phyloP scores from a whole-genome alignment of 2,113 vertebrate genomes.

The Bufo bufo region DNA sequence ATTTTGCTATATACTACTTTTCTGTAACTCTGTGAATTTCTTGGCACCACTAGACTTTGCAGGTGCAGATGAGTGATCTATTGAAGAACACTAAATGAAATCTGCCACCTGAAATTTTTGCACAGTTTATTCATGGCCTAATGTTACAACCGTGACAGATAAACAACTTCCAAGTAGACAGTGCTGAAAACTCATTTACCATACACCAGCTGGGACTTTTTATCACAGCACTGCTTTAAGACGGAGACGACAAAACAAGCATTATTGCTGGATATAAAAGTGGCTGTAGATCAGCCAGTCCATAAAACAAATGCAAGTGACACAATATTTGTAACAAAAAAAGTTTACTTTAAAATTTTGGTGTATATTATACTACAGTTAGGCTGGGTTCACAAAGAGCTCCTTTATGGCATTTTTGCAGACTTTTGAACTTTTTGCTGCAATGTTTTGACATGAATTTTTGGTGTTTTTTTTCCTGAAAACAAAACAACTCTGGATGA shows the following conservation, averaged over 20 bases:
- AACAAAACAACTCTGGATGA: no score
- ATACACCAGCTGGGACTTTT: slow-evolving; percentile 11
- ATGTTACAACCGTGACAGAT: background rate
- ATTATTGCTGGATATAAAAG: background rate
- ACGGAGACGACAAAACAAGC: background rate
- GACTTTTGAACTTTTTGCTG: no score
- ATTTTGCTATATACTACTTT: background rate
- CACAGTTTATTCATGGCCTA: slow-evolving; percentile 24
- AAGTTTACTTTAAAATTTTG: background rate
- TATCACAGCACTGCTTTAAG: background rate
- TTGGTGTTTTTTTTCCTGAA: no score
- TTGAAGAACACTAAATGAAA: slow-evolving; percentile 5
- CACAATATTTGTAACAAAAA: background rate
- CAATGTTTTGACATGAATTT: no score
- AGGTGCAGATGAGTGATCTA: slow-evolving; percentile 7
- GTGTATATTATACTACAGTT: background rate
- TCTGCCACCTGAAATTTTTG: slow-evolving; percentile 29
- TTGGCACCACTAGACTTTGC: background rate
- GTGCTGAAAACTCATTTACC: slow-evolving; percentile 12
- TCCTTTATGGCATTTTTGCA: no score
- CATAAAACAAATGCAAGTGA: background rate
- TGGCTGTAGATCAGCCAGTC: background rate
- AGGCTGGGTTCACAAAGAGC: no score
- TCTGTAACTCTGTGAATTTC: background rate
- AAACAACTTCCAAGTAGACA: slow-evolving; percentile 5